Percentiles rank a stretch among this genome's conserved stretches.
Evolutionary conservation across 2,797 vertebrate genomes (phyloP).

Genomic region (Enteromius afrohamiltoni): DNA sequence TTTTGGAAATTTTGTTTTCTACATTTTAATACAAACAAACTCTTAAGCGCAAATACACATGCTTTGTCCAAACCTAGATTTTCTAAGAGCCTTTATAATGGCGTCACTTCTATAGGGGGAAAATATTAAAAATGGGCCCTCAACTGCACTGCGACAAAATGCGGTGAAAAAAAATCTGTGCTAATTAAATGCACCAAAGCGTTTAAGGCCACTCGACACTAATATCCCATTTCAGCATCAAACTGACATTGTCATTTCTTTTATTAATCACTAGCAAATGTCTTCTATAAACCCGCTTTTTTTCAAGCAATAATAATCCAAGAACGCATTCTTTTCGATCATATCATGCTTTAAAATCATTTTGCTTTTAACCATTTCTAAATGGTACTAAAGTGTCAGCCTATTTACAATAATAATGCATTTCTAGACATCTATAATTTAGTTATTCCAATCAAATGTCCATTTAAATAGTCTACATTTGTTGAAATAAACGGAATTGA

Average conservation of each 20-base stretch:
- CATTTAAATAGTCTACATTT: not conserved
- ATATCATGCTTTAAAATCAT: not conserved
- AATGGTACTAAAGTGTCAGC: not conserved
- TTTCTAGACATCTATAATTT: not conserved
- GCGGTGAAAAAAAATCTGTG: not conserved
- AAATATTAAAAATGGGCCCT: not conserved
- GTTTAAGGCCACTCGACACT: not conserved
- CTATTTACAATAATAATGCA: not conserved
- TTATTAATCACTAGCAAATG: not conserved
- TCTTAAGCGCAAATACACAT: not conserved
- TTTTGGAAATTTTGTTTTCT: not conserved
- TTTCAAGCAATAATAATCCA: not conserved
- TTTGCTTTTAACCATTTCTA: not conserved
- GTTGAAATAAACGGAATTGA: not conserved
- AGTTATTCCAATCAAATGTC: not conserved
- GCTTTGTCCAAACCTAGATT: not conserved
- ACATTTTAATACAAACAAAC: not conserved
- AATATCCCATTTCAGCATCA: not conserved
- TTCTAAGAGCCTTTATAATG: not conserved
- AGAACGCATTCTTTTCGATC: not conserved
- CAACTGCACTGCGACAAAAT: slow-evolving; percentile 30
- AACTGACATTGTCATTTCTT: not conserved
- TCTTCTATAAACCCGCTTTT: not conserved
- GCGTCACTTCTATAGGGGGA: too few species aligned
- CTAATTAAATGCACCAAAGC: not conserved